Evolutionary conservation across 2,888 invertebrate genomes (phyloP), one percentile per base, ranked within the genome.

Genomic region (Neria commutata): DNA sequence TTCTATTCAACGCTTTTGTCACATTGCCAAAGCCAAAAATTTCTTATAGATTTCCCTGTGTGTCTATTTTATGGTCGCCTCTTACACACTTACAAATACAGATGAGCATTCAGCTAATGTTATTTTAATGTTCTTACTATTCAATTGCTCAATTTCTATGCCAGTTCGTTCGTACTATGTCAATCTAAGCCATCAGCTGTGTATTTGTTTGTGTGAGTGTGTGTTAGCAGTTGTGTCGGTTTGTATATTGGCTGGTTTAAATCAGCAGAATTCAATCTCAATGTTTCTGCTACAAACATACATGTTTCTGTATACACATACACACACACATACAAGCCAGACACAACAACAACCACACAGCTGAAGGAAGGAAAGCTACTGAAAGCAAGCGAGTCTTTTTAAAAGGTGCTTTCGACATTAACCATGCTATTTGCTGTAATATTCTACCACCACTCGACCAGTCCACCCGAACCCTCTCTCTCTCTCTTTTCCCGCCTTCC

Each of bases 71-170:
- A n/a, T n/a, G n/a, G n/a, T n/a, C n/a, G n/a, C n/a, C n/a, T n/a
- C n/a, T n/a, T n/a, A n/a, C n/a, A n/a, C n/a, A n/a, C n/a, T n/a
- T n/a, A n/a, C n/a, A n/a, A n/a, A n/a, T n/a, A n/a, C n/a, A n/a
- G n/a, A n/a, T n/a, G n/a, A n/a, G n/a, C n/a, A n/a, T n/a, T n/a
- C n/a, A n/a, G n/a, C 57, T 65, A 65, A 65, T 65, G 65, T 62
- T 54, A 58, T 63, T 65, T 65, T 65, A 65, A 65, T 65, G 65
- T 62, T 52, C 60, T 60, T 65, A 34, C 59, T 61, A 61, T 65
- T 61, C 56, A 65, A 63, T 59, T 63, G 46, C 23, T 47, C 48
- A 17, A n/a, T n/a, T 54, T 23, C 37, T 54, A 25, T 54, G 14
- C 16, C 45, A n/a, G 29, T 29, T 29, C 29, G 29, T 29, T 29